Conservation (phyloP, 2,888 invertebrate species). For the Eilema depressum region DNA sequence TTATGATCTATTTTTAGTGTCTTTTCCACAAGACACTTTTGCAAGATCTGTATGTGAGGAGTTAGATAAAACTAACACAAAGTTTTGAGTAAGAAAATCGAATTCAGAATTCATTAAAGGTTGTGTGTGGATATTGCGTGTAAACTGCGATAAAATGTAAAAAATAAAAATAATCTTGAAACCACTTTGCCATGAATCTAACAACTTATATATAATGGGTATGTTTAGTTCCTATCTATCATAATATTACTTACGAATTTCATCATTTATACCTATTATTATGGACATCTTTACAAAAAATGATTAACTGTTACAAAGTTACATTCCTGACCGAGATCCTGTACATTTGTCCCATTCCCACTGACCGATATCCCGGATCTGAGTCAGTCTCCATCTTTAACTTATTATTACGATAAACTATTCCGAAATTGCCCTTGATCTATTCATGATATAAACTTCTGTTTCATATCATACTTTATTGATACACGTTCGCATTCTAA, state of each 20-base stretch:
- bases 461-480: constrained; percentile 45
- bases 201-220: not conserved
- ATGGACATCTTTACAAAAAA: too few relatives aligned
- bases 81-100: too few relatives aligned
- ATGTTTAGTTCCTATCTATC: too few relatives aligned
- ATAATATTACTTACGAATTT: too few relatives aligned
- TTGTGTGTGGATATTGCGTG: too few relatives aligned
- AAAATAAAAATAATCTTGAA: not conserved
- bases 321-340: too few relatives aligned
- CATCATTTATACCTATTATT: too few relatives aligned
- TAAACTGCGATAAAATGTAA: not conserved
- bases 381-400: not conserved
- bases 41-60: not conserved
- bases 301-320: too few relatives aligned
- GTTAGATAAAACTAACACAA: not conserved
- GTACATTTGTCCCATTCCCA: not conserved
- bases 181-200: not conserved
- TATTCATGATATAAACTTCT: constrained; percentile 51
- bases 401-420: constrained; percentile 25
- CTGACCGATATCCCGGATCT: not conserved
- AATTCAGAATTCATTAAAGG: too few relatives aligned
- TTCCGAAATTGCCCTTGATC: constrained; percentile 60
- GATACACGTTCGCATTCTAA: constrained; percentile 10
- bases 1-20: not conserved
- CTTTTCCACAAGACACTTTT: not conserved